Evolutionary conservation across 2,888 invertebrate genomes (phyloP).

Genomic region (Pheosia tremula): DNA sequence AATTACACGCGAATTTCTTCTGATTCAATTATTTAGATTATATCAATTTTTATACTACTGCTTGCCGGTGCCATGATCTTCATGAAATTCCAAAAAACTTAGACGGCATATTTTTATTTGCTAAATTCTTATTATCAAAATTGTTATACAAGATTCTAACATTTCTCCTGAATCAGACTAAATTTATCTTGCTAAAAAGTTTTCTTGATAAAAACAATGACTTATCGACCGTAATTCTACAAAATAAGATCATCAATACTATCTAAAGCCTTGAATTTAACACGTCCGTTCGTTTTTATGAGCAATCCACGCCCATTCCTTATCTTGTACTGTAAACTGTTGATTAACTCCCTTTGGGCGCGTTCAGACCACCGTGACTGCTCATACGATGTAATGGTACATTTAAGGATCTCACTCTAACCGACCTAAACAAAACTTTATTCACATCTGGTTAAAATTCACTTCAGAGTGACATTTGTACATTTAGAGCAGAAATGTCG

Average conservation of each 20-base stretch:
- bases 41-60: too few species aligned
- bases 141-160: too few species aligned
- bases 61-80: too few species aligned
- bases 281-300: conserved; percentile 32
- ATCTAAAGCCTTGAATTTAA: not conserved
- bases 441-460: not conserved
- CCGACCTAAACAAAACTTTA: conserved; percentile 5
- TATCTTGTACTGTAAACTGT: conserved; percentile 47
- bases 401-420: conserved; percentile 17
- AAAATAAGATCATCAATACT: not conserved
- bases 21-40: not conserved
- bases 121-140: too few species aligned
- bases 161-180: too few species aligned
- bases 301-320: conserved; percentile 34
- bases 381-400: conserved; percentile 39
- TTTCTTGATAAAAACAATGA: not conserved
- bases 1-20: not conserved
- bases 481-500: not conserved
- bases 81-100: too few species aligned
- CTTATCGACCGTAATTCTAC: not conserved
- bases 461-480: not conserved
- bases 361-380: conserved; percentile 39
- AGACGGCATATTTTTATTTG: too few species aligned
- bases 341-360: conserved; percentile 40
- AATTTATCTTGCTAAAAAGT: not conserved